Base-by-base conservation (phyloP, 2,797 vertebrate genomes). In the Numenius phaeopus region DNA sequence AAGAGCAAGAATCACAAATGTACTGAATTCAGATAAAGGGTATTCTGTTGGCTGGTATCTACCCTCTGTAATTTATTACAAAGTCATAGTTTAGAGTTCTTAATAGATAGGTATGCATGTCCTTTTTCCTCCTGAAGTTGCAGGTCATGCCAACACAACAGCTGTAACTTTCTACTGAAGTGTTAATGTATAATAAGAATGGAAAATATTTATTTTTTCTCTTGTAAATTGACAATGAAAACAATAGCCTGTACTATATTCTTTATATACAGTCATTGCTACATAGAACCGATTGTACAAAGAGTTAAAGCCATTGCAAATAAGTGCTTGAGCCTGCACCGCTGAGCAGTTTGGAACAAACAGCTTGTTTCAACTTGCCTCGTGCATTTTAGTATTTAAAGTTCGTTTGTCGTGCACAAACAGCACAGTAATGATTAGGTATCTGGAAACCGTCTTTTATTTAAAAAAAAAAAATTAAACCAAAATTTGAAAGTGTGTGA, bases 151-250 rank as follows among this genome's bases (percentile, higher is more conserved):
- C 96, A 94, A 95, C 73, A 34, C 83, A 94, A 92, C 84, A 95
- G 85, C 94, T 97, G 94, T 92, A 94, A 85, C 95, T 96, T 98
- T 95, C 92, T 97, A 94, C 96, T 80, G 82, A 97, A 95, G 94
- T 94, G 95, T 96, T 97, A 78, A 96, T 96, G 94, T 96, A 96
- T 71, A 90, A 96, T 97, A 96, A 97, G 94, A 93, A 87, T 47
- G 93, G 83, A 59, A 96, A 66, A 94, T 97, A 97, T 96, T 97
- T 98, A 97, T 97, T 97, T 97, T 96, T 95, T 85, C 79, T 97
- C 85, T 92, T 96, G 97, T 96, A 97, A 95, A 98, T 97, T 76
- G 95, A 93, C 87, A 91, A 95, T 94, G 96, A 86, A 89, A 87
- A 94, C 90, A 80, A 96, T 82, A 97, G 82, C 21, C 83, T 97